These are phyloP conservation scores for Drosophila kepulauana DNA, from an alignment of 1,140 invertebrate species.

Conservation along the genomic window DNA sequence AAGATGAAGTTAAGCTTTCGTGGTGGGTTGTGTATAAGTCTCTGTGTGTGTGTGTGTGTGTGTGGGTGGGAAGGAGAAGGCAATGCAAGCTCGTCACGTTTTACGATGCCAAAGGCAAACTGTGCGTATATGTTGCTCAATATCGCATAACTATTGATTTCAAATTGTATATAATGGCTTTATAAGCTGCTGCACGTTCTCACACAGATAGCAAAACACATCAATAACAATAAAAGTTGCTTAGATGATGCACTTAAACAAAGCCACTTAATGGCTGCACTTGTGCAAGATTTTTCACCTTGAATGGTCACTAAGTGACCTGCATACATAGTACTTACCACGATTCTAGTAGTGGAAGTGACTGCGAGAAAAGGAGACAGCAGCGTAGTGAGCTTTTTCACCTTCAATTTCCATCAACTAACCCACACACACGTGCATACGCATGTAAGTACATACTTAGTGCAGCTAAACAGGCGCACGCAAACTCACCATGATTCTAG, in stretches of 20 bases:
- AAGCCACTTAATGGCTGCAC: slow-evolving; percentile 9
- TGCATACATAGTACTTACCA: too few relatives aligned
- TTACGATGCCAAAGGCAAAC: slow-evolving; percentile 11
- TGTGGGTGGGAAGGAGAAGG: too few relatives aligned
- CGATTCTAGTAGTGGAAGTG: background rate
- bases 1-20: background rate
- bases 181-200: slow-evolving; percentile 25
- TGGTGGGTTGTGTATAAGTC: background rate
- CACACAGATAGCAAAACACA: background rate
- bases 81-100: slow-evolving; percentile 31
- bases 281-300: slow-evolving; percentile 18
- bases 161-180: slow-evolving; percentile 44
- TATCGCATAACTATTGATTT: slow-evolving; percentile 47
- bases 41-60: too few relatives aligned
- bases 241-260: slow-evolving; percentile 1
- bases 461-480: too few relatives aligned
- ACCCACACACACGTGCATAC: too few relatives aligned
- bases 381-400: slow-evolving; percentile 17
- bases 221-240: slow-evolving; percentile 9
- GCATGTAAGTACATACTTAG: too few relatives aligned
- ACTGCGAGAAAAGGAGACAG: too few relatives aligned
- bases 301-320: too few relatives aligned
- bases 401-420: too few relatives aligned
- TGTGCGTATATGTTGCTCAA: background rate
- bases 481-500: too few relatives aligned